These are phyloP conservation scores for Drosophila lacicola DNA, from an alignment of 2,888 invertebrate genomes.

Conservation along the genomic window DNA sequence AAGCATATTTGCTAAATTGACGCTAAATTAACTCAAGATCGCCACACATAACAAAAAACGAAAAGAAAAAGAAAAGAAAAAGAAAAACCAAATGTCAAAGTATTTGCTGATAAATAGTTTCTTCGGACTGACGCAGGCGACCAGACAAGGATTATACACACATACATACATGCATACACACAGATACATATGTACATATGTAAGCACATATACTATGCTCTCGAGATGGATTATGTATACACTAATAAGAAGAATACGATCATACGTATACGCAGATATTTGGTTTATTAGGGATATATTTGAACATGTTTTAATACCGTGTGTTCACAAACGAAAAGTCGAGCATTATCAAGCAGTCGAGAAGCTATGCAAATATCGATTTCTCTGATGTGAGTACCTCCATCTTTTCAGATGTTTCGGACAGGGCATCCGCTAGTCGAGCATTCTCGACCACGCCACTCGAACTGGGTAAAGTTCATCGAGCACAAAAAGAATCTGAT, in stretches of 20 bases:
- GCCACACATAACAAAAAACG: conserved; percentile 27
- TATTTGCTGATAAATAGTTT: conserved; percentile 55
- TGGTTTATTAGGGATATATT: conserved; percentile 20
- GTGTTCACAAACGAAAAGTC: neutral
- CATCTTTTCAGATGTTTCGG: neutral
- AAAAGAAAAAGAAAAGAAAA: too few relatives aligned
- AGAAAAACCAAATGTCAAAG: conserved; percentile 52
- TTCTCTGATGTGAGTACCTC: too few relatives aligned
- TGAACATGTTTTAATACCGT: neutral
- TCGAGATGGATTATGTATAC: too few relatives aligned
- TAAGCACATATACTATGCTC: too few relatives aligned
- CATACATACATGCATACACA: neutral
- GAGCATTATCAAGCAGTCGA: too few relatives aligned
- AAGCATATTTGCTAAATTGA: conserved; percentile 68
- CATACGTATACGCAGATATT: neutral
- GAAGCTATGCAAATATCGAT: too few relatives aligned
- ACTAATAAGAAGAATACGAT: neutral
- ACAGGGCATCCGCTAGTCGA: conserved; percentile 4
- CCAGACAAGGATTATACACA: conserved; percentile 26
- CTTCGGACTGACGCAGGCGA: conserved; percentile 31
- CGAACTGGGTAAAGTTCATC: neutral
- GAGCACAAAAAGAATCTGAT: conserved; percentile 3
- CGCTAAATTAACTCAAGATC: conserved; percentile 67
- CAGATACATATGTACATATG: neutral
- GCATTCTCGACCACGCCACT: too few relatives aligned